Base-by-base conservation (phyloP, 2,888 invertebrate species). In the Pollenia labialis region DNA sequence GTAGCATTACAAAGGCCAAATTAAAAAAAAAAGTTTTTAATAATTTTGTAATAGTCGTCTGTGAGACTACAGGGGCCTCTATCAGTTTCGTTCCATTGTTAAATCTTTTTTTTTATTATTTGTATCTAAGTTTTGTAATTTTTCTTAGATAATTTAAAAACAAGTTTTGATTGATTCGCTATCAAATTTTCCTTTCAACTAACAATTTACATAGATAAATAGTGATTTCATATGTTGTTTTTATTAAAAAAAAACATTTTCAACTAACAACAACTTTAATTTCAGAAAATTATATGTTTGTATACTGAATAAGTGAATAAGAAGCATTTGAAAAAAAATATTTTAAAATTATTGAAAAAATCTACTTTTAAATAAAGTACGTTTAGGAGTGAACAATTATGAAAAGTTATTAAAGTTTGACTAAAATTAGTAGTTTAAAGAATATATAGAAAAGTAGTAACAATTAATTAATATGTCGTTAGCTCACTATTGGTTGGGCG, bases 121-220 rank as follows among this genome's bases (percentile, higher is more conserved):
- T 40, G 4, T 4, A 64, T 40, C 14, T 16, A 6, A n/a, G 8
- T 23, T 52, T 23, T 12, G 42, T 42, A n/a, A 74, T 68, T 68
- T 62, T 62, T 7, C 16, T 54, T n/a, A 16, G 16, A 2, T 10
- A n/a, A 42, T 32, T 32, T 42, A 14, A 50, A 79, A 68, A 79
- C 81, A 50, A 58, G 56, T 72, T 79, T 80, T 42, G 11, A 48
- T 64, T 76, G 56, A 64, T 56, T 64, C 48, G 40, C 10, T 71
- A 11, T 71, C 32, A 54, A 0, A 44, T 71, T 77, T 71, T 16
- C 64, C n/a, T 62, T 54, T n/a, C 8, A 32, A 64, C 7, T 32
- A 2, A 42, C 14, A 50, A 48, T 56, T 66, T 54, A 23, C 23
- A 23, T 23, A 23, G 16, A 8, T 50, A 32, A 48, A 62, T 52